Evolutionary conservation across 1,140 invertebrate genomes (phyloP), one percentile per base, ranked within the genome.

Genomic region (Agrilus planipennis): DNA sequence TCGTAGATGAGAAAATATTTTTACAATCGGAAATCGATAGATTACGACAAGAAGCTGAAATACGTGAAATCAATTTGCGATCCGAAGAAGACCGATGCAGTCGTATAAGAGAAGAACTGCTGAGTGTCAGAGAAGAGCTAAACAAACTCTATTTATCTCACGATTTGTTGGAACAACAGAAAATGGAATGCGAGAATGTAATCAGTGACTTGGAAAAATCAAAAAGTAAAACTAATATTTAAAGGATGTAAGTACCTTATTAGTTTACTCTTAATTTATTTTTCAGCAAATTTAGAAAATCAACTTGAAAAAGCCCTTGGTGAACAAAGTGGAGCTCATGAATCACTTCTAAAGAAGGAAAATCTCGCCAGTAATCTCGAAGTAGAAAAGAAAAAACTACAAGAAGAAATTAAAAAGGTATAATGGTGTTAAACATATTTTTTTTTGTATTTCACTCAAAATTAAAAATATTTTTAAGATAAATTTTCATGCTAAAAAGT

Each of bases 111-210:
- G 79, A 85, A 55, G 83, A 87, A 54, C 58, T 85, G 1, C 66
- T 86, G 12, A 77, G 75, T 0, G 50, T 79, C 2, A 62, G 80
- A 1, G 83, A 87, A 60, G 84, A 87, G 47, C 61, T 87, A 1
- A 82, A 79, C 55, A 80, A 81, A 53, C 65, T 75, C 0, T 72
- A 77, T 42, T 60, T 87, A 0, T 67, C 73, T 1, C 72, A 77
- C 29, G 84, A 88, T 54, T 65, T 88, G 53, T 57, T 88, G 1
- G 82, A 86, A 44, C 83, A 86, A 54, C 82, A 87, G 48, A 83
- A 84, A 57, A 50, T 77, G 15, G 84, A 88, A 59, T 70, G 74
- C 0, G 82, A 86, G 41, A 70, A 67, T 51, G 61, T 85, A 10
- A 72, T 86, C 12, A 64, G 72, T 17, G 72, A 79, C 50, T 71